Percentiles rank a stretch among this genome's conserved stretches.
phyloP scores from a whole-genome alignment of 2,888 invertebrate genomes.

The Linnaemya tessellans region DNA sequence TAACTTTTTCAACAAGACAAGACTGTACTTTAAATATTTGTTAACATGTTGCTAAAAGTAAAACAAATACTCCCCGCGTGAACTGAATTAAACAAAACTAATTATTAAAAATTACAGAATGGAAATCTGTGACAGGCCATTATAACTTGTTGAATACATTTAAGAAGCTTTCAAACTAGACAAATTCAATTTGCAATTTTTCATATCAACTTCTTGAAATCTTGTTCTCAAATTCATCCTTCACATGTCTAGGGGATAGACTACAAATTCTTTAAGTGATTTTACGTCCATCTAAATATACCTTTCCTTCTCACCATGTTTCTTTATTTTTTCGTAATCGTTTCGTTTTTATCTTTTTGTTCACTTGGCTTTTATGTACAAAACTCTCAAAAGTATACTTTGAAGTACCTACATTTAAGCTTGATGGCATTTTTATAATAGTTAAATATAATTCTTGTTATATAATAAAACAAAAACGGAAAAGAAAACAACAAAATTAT shows the following conservation, averaged over 20 bases:
- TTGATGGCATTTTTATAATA: conserved; percentile 61
- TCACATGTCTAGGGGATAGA: not conserved
- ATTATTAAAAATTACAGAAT: no score
- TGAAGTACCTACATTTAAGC: conserved; percentile 61
- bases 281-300: not conserved
- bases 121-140: no score
- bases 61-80: no score
- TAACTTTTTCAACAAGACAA: no score
- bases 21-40: no score
- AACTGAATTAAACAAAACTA: no score
- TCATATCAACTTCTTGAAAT: no score
- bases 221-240: not conserved
- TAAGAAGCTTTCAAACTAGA: no score
- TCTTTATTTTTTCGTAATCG: conserved; percentile 21
- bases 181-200: no score
- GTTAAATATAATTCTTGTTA: conserved; percentile 56
- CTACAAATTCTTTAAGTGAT: not conserved
- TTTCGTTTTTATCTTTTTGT: conserved; percentile 8
- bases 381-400: conserved; percentile 63
- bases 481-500: conserved; percentile 33
- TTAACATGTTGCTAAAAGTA: no score
- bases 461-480: conserved; percentile 15
- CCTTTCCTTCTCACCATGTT: conserved; percentile 20
- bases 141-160: no score
- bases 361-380: conserved; percentile 27